phyloP scores from a whole-genome alignment of 2,888 invertebrate genomes.

The Neoitamus cyanurus region DNA sequence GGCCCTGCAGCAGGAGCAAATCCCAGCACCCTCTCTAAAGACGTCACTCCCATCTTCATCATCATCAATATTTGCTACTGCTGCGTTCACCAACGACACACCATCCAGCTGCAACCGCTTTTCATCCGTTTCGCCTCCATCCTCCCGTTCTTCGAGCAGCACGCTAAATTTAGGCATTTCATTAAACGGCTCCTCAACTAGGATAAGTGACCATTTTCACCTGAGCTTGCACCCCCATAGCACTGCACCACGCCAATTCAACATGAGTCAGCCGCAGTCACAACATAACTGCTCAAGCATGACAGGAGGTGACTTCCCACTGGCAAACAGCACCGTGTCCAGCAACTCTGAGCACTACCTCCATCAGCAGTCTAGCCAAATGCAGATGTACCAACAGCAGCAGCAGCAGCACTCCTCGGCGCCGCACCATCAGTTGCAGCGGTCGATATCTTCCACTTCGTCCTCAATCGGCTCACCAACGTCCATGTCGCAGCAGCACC shows the following conservation, averaged over 20 bases:
- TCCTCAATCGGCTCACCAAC: slow-evolving; percentile 56
- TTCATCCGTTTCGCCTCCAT: slow-evolving; percentile 49
- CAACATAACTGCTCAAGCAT: not conserved
- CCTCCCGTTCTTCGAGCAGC: slow-evolving; percentile 49
- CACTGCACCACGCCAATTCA: slow-evolving; percentile 37
- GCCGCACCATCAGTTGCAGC: slow-evolving; percentile 54
- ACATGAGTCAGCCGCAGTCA: slow-evolving; percentile 26
- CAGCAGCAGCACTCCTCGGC: slow-evolving; percentile 53
- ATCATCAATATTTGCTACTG: slow-evolving; percentile 52
- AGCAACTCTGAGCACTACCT: slow-evolving; percentile 31
- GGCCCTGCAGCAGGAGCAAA: slow-evolving; percentile 53
- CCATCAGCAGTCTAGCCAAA: slow-evolving; percentile 33
- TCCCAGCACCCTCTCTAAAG: slow-evolving; percentile 52
- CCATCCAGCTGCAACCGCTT: slow-evolving; percentile 49
- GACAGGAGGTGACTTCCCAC: slow-evolving; percentile 4
- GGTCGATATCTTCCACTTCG: slow-evolving; percentile 58
- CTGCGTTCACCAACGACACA: slow-evolving; percentile 43
- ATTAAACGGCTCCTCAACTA: slow-evolving; percentile 44
- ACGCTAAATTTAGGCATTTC: slow-evolving; percentile 50
- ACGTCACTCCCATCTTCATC: slow-evolving; percentile 56
- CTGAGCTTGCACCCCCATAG: slow-evolving; percentile 22
- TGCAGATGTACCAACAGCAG: slow-evolving; percentile 56
- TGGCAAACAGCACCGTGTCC: not conserved
- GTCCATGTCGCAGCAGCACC: slow-evolving; percentile 52
- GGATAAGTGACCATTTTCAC: slow-evolving; percentile 46